Percentiles rank a stretch among this genome's conserved stretches.
Evolutionary conservation across 1,140 invertebrate species (phyloP).

Genomic region (Paramacrobiotus metropolitanus): DNA sequence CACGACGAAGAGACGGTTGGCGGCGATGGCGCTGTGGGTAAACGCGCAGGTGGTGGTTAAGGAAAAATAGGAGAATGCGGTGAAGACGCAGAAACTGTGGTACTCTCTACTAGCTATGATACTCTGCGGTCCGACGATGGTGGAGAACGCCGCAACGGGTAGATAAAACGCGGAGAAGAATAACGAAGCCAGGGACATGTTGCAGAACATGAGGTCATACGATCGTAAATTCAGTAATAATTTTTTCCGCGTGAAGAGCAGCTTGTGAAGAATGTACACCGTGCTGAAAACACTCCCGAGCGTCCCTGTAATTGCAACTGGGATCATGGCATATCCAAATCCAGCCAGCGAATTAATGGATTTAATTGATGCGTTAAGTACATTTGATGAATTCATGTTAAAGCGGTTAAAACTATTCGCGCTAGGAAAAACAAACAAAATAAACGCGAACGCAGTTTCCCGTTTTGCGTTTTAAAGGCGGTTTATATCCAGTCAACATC

Average conservation of each 20-base stretch:
- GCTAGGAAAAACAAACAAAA: no score
- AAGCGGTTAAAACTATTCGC: no score
- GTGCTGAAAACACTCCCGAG: background rate
- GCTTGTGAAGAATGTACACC: background rate
- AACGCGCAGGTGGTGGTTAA: background rate
- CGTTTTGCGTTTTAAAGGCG: no score
- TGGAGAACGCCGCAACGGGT: background rate
- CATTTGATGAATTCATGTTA: no score
- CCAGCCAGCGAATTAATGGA: no score
- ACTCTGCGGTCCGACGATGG: background rate
- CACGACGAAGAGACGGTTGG: background rate
- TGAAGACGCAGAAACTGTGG: background rate
- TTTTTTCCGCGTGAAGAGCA: background rate
- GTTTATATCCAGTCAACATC: no score
- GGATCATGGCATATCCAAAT: background rate
- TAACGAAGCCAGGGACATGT: background rate
- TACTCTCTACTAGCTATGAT: background rate
- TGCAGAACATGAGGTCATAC: background rate
- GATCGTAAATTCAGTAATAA: background rate
- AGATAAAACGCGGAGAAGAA: background rate
- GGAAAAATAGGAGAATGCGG: background rate
- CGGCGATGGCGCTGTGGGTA: background rate
- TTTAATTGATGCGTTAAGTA: no score
- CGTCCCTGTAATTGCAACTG: background rate
- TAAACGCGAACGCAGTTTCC: no score